Evolutionary conservation across 2,797 vertebrate species (phyloP).

Genomic region (Sebastes trivittatus): DNA sequence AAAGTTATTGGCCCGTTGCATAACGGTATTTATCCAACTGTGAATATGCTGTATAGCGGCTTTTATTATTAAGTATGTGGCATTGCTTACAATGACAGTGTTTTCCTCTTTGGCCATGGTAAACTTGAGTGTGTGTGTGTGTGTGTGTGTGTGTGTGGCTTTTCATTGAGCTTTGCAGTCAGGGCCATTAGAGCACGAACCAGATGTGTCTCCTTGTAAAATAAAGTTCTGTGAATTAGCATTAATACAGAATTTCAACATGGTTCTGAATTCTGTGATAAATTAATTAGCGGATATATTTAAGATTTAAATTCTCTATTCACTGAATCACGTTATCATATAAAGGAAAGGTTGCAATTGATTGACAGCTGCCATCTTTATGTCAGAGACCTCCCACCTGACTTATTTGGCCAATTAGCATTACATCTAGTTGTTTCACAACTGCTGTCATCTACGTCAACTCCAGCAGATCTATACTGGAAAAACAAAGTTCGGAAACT

Average conservation of each 20-base stretch:
- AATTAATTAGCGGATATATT: neutral
- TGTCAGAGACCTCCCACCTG: neutral
- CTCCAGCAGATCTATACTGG: neutral
- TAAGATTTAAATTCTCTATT: neutral
- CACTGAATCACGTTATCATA: neutral
- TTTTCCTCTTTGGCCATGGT: neutral
- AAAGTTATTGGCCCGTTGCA: slow-evolving; percentile 5
- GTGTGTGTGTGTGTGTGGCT: neutral
- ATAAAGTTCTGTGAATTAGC: neutral
- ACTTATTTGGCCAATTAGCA: neutral
- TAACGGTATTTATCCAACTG: neutral
- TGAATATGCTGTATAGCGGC: neutral
- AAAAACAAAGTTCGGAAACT: too few relatives aligned
- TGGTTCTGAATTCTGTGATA: neutral
- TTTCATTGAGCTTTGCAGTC: too few relatives aligned
- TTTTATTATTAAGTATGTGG: neutral
- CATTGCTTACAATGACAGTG: neutral
- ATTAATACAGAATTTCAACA: neutral
- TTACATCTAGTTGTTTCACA: neutral
- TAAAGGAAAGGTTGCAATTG: neutral
- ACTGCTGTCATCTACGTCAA: neutral
- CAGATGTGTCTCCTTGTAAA: slow-evolving; percentile 34
- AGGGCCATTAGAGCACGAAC: neutral
- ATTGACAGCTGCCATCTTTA: neutral
- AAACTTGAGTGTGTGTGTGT: neutral